Percentiles rank a stretch among this genome's conserved stretches.
These are phyloP conservation scores for Morus bassanus DNA, from an alignment of 2,797 vertebrate genomes.

Conservation along the genomic window DNA sequence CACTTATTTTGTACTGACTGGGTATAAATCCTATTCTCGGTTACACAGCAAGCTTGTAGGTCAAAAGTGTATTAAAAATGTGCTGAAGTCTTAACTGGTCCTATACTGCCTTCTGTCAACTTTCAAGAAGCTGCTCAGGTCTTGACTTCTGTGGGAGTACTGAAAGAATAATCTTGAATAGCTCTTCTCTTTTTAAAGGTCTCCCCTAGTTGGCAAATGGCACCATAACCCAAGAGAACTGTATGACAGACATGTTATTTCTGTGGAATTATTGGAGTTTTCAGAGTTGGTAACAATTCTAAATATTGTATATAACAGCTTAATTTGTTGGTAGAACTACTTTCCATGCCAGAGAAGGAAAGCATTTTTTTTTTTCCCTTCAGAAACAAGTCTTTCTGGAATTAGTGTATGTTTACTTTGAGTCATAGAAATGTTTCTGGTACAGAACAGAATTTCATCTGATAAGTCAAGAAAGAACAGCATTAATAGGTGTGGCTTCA, in stretches of 20 bases:
- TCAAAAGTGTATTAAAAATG: constrained; percentile 7
- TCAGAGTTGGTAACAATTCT: not conserved
- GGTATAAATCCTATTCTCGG: not conserved
- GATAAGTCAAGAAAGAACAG: not conserved
- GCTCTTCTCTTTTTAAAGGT: constrained; percentile 49
- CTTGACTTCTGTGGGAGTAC: constrained; percentile 42
- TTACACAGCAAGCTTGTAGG: not conserved
- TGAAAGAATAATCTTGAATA: constrained; percentile 36
- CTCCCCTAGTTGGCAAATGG: constrained; percentile 32
- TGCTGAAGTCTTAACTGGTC: constrained; percentile 29
- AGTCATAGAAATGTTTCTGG: not conserved
- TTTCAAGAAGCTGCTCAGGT: constrained; percentile 34
- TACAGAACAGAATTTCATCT: not conserved
- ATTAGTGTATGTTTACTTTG: not conserved
- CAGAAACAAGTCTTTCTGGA: not conserved
- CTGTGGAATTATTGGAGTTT: not conserved
- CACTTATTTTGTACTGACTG: not conserved
- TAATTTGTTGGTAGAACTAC: constrained; percentile 12
- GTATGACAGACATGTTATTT: constrained; percentile 40
- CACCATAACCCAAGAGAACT: constrained; percentile 36
- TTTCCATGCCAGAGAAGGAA: not conserved
- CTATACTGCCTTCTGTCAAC: constrained; percentile 40
- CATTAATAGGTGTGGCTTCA: not conserved
- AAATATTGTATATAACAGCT: not conserved
- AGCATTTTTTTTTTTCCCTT: not conserved